Percentiles rank a stretch among this genome's conserved stretches.
phyloP scores from a whole-genome alignment of 2,888 invertebrate species.

The Prosopocoilus inquinatus region DNA sequence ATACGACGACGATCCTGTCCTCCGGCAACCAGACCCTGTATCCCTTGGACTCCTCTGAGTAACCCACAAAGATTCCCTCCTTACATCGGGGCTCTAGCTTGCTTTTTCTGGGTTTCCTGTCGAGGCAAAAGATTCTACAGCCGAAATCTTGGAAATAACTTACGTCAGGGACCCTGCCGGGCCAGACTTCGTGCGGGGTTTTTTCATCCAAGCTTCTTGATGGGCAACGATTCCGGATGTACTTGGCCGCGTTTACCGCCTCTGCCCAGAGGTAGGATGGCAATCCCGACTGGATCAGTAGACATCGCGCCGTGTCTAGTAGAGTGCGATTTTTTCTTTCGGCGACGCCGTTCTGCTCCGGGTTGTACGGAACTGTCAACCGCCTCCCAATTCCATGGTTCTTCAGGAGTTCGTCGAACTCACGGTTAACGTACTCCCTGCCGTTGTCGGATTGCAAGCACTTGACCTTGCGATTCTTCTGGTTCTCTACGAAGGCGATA shows the following conservation, averaged over 20 bases:
- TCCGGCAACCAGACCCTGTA: conserved; percentile 10
- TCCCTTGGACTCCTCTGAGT: conserved; percentile 18
- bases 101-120: no score
- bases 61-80: conserved; percentile 18
- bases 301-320: conserved; percentile 33
- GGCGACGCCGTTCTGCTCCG: conserved; percentile 2
- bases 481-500: conserved; percentile 27
- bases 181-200: conserved; percentile 28
- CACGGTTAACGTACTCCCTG: conserved; percentile 19
- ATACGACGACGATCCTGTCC: no score
- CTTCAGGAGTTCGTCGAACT: conserved; percentile 20
- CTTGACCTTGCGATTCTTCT: conserved; percentile 15
- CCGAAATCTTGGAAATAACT: no score
- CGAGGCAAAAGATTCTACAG: no score
- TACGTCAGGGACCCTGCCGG: no score
- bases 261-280: conserved; percentile 34
- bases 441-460: conserved; percentile 29
- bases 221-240: conserved; percentile 37
- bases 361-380: conserved; percentile 22
- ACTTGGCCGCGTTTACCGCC: conserved; percentile 37
- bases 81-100: conserved; percentile 17
- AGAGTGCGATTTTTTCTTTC: conserved; percentile 33
- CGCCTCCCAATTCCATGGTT: conserved; percentile 23
- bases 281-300: conserved; percentile 27
- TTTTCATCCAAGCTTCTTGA: conserved; percentile 8